Evolutionary conservation across 2,113 vertebrate genomes (phyloP).

Genomic region (Paedocypris sp.): DNA sequence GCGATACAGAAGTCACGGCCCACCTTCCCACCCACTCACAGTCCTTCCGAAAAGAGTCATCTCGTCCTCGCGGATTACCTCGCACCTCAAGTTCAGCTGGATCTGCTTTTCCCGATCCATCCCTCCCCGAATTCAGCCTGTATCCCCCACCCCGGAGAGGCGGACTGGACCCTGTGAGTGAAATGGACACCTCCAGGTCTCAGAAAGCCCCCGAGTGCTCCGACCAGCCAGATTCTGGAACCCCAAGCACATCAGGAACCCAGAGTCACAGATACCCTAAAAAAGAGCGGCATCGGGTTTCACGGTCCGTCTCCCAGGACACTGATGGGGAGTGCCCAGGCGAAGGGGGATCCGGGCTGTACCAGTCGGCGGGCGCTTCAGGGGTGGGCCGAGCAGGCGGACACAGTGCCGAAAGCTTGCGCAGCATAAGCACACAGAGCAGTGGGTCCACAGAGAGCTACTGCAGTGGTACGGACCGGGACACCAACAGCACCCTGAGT

Average conservation of each 20-base stretch:
- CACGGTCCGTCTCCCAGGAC: slow-evolving; percentile 55
- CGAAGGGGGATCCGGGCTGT: slow-evolving; percentile 54
- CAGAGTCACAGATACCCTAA: slow-evolving; percentile 47
- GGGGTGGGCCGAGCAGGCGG: slow-evolving; percentile 43
- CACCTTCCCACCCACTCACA: slow-evolving; percentile 80
- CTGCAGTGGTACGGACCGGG: slow-evolving; percentile 88
- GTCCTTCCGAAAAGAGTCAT: slow-evolving; percentile 86
- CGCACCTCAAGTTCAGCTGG: slow-evolving; percentile 94
- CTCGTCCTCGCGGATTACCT: slow-evolving; percentile 85
- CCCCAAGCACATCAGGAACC: slow-evolving; percentile 54
- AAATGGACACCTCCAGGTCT: slow-evolving; percentile 79
- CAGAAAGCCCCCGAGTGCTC: slow-evolving; percentile 63
- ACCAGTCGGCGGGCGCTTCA: slow-evolving; percentile 46
- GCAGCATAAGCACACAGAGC: slow-evolving; percentile 88
- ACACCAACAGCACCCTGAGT: slow-evolving; percentile 92
- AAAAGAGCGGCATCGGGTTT: slow-evolving; percentile 55
- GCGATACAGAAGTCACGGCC: slow-evolving; percentile 74
- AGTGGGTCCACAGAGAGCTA: slow-evolving; percentile 95
- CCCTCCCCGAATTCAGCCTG: slow-evolving; percentile 78
- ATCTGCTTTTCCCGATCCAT: slow-evolving; percentile 84
- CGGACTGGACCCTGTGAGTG: slow-evolving; percentile 86
- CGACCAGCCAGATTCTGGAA: slow-evolving; percentile 55
- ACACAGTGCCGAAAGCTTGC: slow-evolving; percentile 74
- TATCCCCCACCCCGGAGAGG: slow-evolving; percentile 80
- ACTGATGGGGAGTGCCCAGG: slow-evolving; percentile 47